These are phyloP conservation scores for Uloborus diversus DNA, from an alignment of 1,140 invertebrate genomes.

Conservation along the genomic window DNA sequence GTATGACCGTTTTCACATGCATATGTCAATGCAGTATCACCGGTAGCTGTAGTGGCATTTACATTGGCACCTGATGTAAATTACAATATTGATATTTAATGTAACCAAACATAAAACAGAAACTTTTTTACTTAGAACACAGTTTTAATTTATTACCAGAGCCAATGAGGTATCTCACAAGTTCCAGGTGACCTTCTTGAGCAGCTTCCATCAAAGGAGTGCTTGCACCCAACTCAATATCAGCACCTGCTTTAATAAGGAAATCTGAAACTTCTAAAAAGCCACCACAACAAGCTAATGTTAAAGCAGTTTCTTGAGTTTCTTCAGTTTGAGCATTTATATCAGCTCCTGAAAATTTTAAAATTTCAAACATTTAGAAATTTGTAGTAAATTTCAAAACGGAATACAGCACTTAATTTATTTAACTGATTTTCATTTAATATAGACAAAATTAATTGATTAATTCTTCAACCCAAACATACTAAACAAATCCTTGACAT, in stretches of 20 bases:
- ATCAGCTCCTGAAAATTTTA: conserved; percentile 76
- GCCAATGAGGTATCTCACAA: conserved; percentile 85
- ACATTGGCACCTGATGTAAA: conserved; percentile 77
- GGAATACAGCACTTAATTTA: no score
- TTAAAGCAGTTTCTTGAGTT: conserved; percentile 97
- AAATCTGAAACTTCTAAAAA: conserved; percentile 98
- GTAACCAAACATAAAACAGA: background rate
- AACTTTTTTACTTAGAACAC: background rate
- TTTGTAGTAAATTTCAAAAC: background rate
- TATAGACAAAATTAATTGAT: no score
- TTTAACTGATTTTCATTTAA: no score
- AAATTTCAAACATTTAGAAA: background rate
- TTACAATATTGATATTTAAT: background rate
- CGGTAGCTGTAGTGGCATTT: conserved; percentile 91
- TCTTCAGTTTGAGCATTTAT: conserved; percentile 99
- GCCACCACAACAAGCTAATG: conserved; percentile 95
- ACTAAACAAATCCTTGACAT: no score
- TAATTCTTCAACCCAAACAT: no score
- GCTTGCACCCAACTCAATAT: conserved; percentile 94
- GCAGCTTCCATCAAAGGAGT: conserved; percentile 98
- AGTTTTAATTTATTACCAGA: conserved; percentile 65
- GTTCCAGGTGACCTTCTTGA: conserved; percentile 94
- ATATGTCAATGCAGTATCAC: conserved; percentile 96
- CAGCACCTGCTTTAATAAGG: conserved; percentile 93
- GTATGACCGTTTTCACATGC: conserved; percentile 97